Evolutionary conservation across 2,888 invertebrate species (phyloP).

Genomic region (Hedychridium roseum): DNA sequence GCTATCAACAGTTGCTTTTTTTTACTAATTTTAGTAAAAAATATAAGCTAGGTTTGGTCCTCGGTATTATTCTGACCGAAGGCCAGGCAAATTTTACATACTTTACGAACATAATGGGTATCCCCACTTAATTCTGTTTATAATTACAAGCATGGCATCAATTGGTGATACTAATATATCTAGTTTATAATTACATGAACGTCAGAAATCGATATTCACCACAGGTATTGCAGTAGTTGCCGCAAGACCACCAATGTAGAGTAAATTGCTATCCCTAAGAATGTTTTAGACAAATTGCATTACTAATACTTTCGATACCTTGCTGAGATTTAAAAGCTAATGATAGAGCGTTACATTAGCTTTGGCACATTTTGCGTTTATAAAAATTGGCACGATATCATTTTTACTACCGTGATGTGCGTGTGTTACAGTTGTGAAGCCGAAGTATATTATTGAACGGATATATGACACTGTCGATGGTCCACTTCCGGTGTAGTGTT

Average conservation of each 20-base stretch:
- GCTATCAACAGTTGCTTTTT: too few species aligned
- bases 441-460: too few species aligned
- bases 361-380: neutral
- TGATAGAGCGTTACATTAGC: neutral
- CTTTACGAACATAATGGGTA: too few species aligned
- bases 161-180: neutral
- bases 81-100: conserved; percentile 47
- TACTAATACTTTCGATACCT: conserved; percentile 1
- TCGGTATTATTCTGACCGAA: conserved; percentile 50
- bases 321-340: neutral
- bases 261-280: too few species aligned
- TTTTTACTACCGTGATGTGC: too few species aligned
- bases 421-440: too few species aligned
- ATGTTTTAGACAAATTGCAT: neutral
- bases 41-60: conserved; percentile 55
- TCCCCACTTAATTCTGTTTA: conserved; percentile 5
- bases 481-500: too few species aligned
- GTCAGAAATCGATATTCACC: too few species aligned
- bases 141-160: conserved; percentile 19
- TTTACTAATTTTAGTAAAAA: conserved; percentile 46
- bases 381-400: neutral
- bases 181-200: too few species aligned
- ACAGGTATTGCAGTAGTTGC: too few species aligned
- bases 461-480: too few species aligned
- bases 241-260: too few species aligned